Evolutionary conservation across 2,888 invertebrate genomes (phyloP), one percentile per base, ranked within the genome.

Genomic region (Machimus rusticus): DNA sequence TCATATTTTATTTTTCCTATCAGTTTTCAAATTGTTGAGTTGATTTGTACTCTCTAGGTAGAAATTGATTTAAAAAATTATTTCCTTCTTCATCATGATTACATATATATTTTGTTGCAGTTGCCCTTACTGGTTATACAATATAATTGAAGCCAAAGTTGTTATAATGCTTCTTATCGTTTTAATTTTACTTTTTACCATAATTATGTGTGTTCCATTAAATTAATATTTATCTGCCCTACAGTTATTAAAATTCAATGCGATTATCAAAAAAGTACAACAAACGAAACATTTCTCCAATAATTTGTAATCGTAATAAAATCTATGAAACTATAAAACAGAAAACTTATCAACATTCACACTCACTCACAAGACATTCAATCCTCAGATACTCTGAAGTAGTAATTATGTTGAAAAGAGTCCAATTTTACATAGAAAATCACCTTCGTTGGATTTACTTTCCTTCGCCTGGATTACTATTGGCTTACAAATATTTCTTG

Each of bases 21-120:
- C 87, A 88, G 78, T 86, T 87, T 88, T 87, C 66, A 84, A 76
- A 77, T 74, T 87, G 74, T 87, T 85, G 85, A 87, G 85, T 87
- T 87, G 78, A 87, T 87, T 88, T 88, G 88, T 88, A 88, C 88
- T 88, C 78, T 88, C 87, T 88, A 88, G 88, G 88, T 88, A 87
- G 87, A 88, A 88, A 88, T 88, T 87, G 88, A 87, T 88, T 88
- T 87, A 87, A 87, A 88, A 88, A 88, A 87, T 85, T 87, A 82
- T 76, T 84, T 74, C 74, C 66, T 87, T 51, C 74, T 86, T 87
- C 77, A 37, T 87, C 46, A 55, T 84, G 57, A 39, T 84, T 87
- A 74, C 55, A 74, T 76, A 84, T 57, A 55, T 77, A 43, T 66
- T 57, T 81, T 85, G 39, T 87, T 87, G 76, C 55, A 28, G 78